Evolutionary conservation across 2,797 vertebrate species (phyloP).

Genomic region (Takifugu rubripes): DNA sequence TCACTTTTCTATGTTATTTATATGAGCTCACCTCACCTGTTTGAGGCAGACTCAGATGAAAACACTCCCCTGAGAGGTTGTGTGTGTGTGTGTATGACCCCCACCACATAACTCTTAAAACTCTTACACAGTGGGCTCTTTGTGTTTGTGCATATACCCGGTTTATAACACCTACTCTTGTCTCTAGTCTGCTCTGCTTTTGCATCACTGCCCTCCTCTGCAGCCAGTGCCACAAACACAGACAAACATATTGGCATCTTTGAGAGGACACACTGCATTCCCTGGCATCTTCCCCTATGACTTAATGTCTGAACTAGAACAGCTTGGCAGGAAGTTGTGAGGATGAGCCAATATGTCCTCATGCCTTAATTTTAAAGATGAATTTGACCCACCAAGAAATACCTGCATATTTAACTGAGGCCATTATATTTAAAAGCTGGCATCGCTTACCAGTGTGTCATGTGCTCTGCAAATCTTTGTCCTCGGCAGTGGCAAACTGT

Average conservation of each 20-base stretch:
- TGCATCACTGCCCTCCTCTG: conserved; percentile 47
- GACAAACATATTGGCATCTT: conserved; percentile 25
- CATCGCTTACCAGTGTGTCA: conserved; percentile 65
- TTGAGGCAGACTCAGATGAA: conserved; percentile 41
- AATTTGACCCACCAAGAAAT: background rate
- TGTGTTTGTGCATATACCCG: conserved; percentile 72
- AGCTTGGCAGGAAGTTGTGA: no score
- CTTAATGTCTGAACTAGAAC: no score
- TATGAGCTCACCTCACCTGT: conserved; percentile 61
- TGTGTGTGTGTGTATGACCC: conserved; percentile 44
- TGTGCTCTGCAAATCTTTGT: conserved; percentile 58
- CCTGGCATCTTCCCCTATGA: no score
- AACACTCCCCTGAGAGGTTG: conserved; percentile 44
- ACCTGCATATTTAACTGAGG: conserved; percentile 49
- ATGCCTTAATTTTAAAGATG: no score
- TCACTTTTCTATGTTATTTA: conserved; percentile 67
- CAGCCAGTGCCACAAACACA: conserved; percentile 45
- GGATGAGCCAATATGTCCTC: no score
- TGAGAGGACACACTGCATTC: no score
- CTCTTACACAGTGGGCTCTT: conserved; percentile 71
- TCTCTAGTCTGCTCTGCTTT: conserved; percentile 37
- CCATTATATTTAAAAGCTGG: conserved; percentile 57
- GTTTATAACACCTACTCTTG: conserved; percentile 71
- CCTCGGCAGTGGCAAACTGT: conserved; percentile 46
- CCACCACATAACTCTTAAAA: conserved; percentile 6